Evolutionary conservation across 2,113 vertebrate species (phyloP), one percentile per base, ranked within the genome.

Genomic region (Myodes glareolus): DNA sequence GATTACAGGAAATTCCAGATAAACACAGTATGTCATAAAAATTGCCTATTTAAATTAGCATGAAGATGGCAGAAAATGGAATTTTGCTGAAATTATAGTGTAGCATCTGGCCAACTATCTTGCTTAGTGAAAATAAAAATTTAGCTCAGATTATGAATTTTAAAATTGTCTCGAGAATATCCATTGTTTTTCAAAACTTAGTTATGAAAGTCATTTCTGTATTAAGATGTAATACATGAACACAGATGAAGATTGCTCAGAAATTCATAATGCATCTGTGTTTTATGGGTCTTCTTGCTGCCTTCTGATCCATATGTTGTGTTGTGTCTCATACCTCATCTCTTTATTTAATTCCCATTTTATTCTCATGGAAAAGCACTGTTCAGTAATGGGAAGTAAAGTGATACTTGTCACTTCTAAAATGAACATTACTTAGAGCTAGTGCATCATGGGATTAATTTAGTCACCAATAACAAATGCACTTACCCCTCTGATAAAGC

Each of bases 261-360:
- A 78, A 88, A 52, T 96, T 94, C 39, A 70, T 0, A 0, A 19
- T 45, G 72, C 39, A 86, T 29, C 82, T 58, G 14, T 84, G 68
- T 72, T 97, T 98, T 78, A 94, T 97, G 81, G 93, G n/a, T 0
- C 50, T 77, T 29, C 8, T n/a, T 94, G 23, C 11, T 91, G 86
- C 93, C 55, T 93, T 33, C 85, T 90, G 93, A 85, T 95, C 12
- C 52, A 61, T 95, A 0, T 72, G 96, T 65, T 77, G 25, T 95
- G 50, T 96, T 97, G 33, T 87, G 77, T 85, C 92, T 92, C 78
- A 98, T 98, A 98, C 81, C 91, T n/a, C 75, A 91, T 80, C 50
- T 97, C 93, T 80, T 97, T 98, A 96, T 94, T 98, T 97, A 97
- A 90, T 97, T 95, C 8, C 39, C n/a, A 1, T 86, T 8, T 97